phyloP scores from a whole-genome alignment of 2,113 vertebrate genomes.

The Coptodon bakossiorum region DNA sequence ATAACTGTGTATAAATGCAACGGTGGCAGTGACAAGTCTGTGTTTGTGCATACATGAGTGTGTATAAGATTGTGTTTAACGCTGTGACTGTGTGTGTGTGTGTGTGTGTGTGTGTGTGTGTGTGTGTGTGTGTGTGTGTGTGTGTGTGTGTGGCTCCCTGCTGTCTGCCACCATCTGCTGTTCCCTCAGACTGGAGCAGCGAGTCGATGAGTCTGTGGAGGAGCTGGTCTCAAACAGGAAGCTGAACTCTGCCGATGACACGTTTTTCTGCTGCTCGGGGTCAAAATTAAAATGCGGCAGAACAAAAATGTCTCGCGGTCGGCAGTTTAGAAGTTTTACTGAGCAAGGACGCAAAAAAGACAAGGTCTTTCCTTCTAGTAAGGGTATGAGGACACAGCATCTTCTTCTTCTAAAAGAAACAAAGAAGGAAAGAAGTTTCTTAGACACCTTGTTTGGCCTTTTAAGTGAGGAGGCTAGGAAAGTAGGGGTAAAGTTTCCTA shows the following conservation, averaged over 20 bases:
- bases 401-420: neutral
- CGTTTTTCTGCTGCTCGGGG: slow-evolving; percentile 2
- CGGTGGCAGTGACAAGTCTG: neutral
- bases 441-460: neutral
- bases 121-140: neutral
- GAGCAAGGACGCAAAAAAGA: neutral
- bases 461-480: neutral
- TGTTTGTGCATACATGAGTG: neutral
- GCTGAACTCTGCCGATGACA: neutral
- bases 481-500: neutral
- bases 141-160: slow-evolving; percentile 15
- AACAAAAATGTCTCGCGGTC: neutral
- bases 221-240: neutral
- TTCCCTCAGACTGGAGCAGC: neutral
- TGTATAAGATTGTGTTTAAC: neutral
- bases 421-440: neutral
- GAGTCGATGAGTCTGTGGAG: neutral
- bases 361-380: neutral
- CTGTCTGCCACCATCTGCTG: slow-evolving; percentile 46
- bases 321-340: neutral
- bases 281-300: neutral
- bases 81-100: neutral
- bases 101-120: neutral
- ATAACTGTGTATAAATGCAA: slow-evolving; percentile 3
- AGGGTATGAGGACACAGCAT: neutral